phyloP scores from a whole-genome alignment of 2,888 invertebrate species.

The Lithophane socia region DNA sequence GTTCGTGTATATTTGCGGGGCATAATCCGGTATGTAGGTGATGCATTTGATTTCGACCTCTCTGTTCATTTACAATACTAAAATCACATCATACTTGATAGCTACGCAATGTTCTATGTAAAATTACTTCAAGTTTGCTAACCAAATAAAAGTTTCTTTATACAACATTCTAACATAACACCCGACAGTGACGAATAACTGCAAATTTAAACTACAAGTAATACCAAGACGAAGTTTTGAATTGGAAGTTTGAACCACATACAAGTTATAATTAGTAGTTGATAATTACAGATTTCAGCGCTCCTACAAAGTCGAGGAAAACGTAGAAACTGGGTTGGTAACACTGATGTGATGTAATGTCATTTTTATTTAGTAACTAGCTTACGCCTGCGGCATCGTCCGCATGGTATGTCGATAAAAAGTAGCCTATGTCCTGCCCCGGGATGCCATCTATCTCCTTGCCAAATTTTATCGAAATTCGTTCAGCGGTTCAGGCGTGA shows the following conservation, averaged over 20 bases:
- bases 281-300: conserved; percentile 58
- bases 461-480: too few relatives aligned
- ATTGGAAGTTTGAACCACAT: conserved; percentile 52
- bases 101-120: neutral
- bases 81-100: neutral
- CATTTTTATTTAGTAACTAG: too few relatives aligned
- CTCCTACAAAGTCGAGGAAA: conserved; percentile 23
- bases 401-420: too few relatives aligned
- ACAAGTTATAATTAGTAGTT: conserved; percentile 54
- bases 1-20: conserved; percentile 1
- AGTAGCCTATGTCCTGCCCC: too few relatives aligned
- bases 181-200: conserved; percentile 46
- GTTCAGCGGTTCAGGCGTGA: too few relatives aligned
- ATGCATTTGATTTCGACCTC: neutral
- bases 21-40: too few relatives aligned
- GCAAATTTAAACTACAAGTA: conserved; percentile 50
- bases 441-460: too few relatives aligned
- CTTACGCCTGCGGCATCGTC: too few relatives aligned
- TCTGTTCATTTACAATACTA: neutral
- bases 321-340: neutral
- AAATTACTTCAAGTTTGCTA: conserved; percentile 44
- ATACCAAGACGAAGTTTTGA: conserved; percentile 44
- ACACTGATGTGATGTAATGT: neutral
- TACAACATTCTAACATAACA: conserved; percentile 38
- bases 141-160: conserved; percentile 47